Percentiles rank a stretch among this genome's conserved stretches.
Conservation (phyloP, 35 echinoderm and acorn worm species). For the Lytechinus pictus region DNA sequence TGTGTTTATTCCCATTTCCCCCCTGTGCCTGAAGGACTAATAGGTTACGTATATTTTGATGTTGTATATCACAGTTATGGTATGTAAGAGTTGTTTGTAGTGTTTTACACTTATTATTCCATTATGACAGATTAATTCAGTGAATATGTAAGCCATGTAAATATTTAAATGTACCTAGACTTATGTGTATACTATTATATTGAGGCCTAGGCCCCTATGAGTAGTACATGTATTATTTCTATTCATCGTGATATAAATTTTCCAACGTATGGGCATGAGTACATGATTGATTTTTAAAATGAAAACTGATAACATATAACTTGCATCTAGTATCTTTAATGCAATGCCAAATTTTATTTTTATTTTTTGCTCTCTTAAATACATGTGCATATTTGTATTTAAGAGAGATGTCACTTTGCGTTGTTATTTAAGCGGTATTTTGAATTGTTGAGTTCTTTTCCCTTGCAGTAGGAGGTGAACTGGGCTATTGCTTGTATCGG, state of each 20-base stretch:
- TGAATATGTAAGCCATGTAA: conserved; percentile 11
- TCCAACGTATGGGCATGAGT: not conserved
- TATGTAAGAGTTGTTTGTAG: conserved; percentile 18
- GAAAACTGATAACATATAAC: not conserved
- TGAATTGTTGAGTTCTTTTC: conserved; percentile 41
- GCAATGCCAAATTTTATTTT: not conserved
- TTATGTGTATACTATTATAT: not conserved
- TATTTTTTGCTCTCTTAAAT: conserved; percentile 1
- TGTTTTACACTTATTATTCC: not conserved
- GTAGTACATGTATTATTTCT: not conserved
- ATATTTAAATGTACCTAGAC: not conserved
- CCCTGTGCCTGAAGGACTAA: not conserved
- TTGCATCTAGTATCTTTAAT: not conserved
- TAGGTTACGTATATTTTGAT: conserved; percentile 5
- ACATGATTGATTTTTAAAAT: conserved; percentile 46
- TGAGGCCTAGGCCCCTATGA: not conserved
- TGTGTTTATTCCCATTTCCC: too few species aligned
- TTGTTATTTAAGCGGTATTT: not conserved
- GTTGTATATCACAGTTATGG: not conserved
- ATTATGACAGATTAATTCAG: not conserved
- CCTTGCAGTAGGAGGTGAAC: conserved; percentile 33
- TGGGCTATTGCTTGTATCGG: conserved; percentile 3
- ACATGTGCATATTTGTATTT: not conserved
- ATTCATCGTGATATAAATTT: not conserved
- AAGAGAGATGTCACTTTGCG: conserved; percentile 10